Evolutionary conservation across 2,113 vertebrate species (phyloP), one percentile per base, ranked within the genome.

Genomic region (Syngnathus typhle): DNA sequence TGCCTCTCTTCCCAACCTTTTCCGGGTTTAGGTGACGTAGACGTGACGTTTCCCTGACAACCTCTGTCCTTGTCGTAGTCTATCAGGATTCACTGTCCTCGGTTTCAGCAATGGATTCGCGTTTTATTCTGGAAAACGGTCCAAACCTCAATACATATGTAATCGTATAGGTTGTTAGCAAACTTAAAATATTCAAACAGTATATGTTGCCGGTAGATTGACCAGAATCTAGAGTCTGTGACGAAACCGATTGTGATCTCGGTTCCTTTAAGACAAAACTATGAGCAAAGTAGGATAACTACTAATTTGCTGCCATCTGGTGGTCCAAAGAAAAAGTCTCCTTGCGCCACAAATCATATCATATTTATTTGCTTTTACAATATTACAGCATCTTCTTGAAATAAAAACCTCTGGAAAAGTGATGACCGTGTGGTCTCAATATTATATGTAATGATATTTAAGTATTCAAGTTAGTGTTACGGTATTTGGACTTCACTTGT

Each of bases 341-440:
- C 38, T 61, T 41, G 38, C 38, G 18, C 38, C 59, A 61, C 59
- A 61, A 83, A 80, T 85, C 79, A 86, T 60, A 79, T 81, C 78
- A 79, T 81, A 79, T 90, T 84, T 91, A 89, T 92, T 89, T 71
- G 82, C 77, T 78, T 84, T 85, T 73, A 81, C 83, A 81, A 77
- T 90, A 88, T 82, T 82, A 84, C 81, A 87, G 75, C 68, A 84
- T 74, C 59, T 71, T 65, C 69, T 75, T 80, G 61, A 67, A 63
- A 77, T 58, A 58, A 82, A 69, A 64, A 39, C 52, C 55, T 59
- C 71, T 75, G 46, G 62, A 83, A 82, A 82, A 76, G 37, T 64
- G 73, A 66, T 55, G 54, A 78, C 73, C 69, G 74, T 60, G 62
- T 74, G 21, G 70, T 21, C 46, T 37, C 64, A 65, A 55, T 47